These are phyloP conservation scores for Plutella xylostella DNA, from an alignment of 2,888 invertebrate genomes.

Conservation along the genomic window DNA sequence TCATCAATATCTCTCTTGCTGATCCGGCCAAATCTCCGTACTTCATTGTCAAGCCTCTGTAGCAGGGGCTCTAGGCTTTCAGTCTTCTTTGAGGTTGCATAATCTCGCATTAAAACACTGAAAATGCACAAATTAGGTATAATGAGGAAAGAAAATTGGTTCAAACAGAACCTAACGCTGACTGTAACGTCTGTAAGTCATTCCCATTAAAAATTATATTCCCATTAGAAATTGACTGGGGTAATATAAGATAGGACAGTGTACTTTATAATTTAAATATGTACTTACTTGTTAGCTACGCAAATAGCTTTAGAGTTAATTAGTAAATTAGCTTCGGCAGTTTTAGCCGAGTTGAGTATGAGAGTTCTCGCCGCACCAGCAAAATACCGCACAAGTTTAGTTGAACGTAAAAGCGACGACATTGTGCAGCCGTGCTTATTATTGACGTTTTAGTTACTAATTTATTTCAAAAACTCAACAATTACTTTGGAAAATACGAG, in stretches of 20 bases:
- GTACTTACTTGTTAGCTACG: constrained; percentile 50
- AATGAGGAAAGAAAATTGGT: too few relatives aligned
- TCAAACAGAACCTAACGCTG: too few relatives aligned
- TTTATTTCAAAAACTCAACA: not conserved
- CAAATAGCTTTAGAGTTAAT: constrained; percentile 47
- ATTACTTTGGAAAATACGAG: not conserved
- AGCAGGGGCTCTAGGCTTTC: constrained; percentile 75
- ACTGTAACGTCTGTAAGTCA: too few relatives aligned
- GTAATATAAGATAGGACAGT: not conserved
- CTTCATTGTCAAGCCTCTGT: constrained; percentile 75
- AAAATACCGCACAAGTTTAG: constrained; percentile 80
- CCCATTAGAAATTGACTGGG: not conserved
- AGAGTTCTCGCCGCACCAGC: constrained; percentile 78
- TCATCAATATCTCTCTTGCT: constrained; percentile 81
- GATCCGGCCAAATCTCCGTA: constrained; percentile 78
- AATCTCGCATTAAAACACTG: constrained; percentile 71
- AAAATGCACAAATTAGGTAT: constrained; percentile 16
- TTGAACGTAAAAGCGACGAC: constrained; percentile 77
- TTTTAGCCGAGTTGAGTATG: constrained; percentile 73
- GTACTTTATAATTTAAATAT: too few relatives aligned
- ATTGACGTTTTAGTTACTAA: too few relatives aligned
- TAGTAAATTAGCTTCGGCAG: constrained; percentile 71
- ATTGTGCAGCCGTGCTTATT: constrained; percentile 39
- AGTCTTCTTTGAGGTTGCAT: constrained; percentile 65
- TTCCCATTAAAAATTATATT: too few relatives aligned